Percentiles rank a stretch among this genome's conserved stretches.
Conservation (phyloP, 2,113 vertebrate genomes). For the Cygnus buccinator region DNA sequence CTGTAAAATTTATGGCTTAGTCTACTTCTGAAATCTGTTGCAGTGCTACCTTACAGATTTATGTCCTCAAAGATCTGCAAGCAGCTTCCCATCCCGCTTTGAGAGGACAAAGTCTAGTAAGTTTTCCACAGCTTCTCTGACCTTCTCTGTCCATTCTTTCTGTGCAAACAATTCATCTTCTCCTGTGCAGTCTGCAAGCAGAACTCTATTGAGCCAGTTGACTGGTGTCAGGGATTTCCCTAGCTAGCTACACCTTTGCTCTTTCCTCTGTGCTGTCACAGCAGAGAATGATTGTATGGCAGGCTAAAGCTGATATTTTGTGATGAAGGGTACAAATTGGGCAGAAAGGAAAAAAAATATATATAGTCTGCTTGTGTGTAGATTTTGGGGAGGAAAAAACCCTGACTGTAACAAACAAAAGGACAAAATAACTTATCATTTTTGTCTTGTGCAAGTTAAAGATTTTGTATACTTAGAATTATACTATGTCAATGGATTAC, state of each 20-base stretch:
- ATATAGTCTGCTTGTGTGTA: neutral
- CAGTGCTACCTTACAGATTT: constrained; percentile 5
- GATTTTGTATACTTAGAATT: neutral
- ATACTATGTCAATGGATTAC: neutral
- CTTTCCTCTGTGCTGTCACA: constrained; percentile 43
- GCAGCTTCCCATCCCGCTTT: neutral
- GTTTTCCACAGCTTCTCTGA: constrained; percentile 59
- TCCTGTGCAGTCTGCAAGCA: constrained; percentile 44
- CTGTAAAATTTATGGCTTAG: neutral
- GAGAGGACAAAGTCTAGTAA: constrained; percentile 43
- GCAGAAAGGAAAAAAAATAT: neutral
- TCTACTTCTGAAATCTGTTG: neutral
- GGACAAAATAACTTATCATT: neutral
- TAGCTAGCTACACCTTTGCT: constrained; percentile 39
- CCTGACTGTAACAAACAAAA: neutral
- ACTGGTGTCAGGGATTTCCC: constrained; percentile 75
- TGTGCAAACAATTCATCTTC: constrained; percentile 76
- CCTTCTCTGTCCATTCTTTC: constrained; percentile 75
- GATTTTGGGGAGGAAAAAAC: neutral
- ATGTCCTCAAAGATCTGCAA: constrained; percentile 4
- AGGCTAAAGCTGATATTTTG: neutral
- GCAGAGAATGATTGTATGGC: constrained; percentile 36
- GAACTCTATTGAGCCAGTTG: constrained; percentile 64
- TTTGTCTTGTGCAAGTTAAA: neutral
- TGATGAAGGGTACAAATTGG: neutral